phyloP scores from a whole-genome alignment of 2,797 vertebrate genomes.

The Pteropus rufus region DNA sequence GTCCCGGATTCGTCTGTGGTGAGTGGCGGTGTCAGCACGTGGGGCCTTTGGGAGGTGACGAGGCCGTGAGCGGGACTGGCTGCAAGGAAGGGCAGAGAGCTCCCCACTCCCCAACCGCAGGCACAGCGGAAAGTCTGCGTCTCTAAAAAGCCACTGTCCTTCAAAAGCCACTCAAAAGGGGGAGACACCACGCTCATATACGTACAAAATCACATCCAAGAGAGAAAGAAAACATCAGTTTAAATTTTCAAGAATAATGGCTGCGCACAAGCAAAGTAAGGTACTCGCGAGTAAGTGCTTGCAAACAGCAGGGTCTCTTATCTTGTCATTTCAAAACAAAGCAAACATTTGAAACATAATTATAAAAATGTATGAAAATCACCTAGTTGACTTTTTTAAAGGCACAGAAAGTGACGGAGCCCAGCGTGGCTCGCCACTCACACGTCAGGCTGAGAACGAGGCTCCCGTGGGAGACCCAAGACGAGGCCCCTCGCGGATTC shows the following conservation, averaged over 20 bases:
- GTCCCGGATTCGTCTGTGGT: too few species aligned
- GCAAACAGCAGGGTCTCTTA: neutral
- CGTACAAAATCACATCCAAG: neutral
- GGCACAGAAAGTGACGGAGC: neutral
- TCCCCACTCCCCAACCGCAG: too few species aligned
- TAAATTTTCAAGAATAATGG: neutral
- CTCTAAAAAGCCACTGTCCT: too few species aligned
- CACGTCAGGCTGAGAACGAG: neutral
- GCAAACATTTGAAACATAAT: neutral
- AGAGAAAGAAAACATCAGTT: neutral
- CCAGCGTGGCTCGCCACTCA: neutral
- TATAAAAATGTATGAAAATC: constrained; percentile 6
- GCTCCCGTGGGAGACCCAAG: neutral
- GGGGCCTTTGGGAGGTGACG: too few species aligned
- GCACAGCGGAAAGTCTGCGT: too few species aligned
- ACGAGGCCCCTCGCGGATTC: neutral
- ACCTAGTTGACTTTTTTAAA: neutral
- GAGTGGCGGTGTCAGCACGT: too few species aligned
- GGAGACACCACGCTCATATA: too few species aligned
- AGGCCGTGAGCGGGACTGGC: too few species aligned
- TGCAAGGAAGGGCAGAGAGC: too few species aligned
- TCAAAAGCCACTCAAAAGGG: neutral
- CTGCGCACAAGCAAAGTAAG: neutral
- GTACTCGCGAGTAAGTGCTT: constrained; percentile 9
- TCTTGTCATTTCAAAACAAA: constrained; percentile 35